Evolutionary conservation across 1,140 invertebrate genomes (phyloP).

Genomic region (Heterodera carotae): DNA sequence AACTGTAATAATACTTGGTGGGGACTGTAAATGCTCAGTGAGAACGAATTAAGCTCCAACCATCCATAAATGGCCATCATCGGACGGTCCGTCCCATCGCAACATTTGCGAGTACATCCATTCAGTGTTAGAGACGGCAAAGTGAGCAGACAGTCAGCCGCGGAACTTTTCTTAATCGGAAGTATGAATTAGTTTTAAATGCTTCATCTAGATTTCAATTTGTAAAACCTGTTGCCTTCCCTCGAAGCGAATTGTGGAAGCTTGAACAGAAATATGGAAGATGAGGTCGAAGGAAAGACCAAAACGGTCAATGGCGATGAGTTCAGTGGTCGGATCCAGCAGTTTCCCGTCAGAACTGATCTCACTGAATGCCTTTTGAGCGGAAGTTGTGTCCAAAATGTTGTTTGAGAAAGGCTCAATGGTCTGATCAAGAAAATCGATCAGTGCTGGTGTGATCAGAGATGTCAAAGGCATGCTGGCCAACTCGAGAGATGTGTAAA

Average conservation of each 20-base stretch:
- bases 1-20: slow-evolving; percentile 43
- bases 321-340: slow-evolving; percentile 61
- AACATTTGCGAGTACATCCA: slow-evolving; percentile 67
- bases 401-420: slow-evolving; percentile 77
- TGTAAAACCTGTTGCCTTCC: slow-evolving; percentile 54
- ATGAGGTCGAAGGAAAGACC: slow-evolving; percentile 90
- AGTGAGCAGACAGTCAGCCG: slow-evolving; percentile 88
- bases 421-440: slow-evolving; percentile 91
- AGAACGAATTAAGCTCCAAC: slow-evolving; percentile 52
- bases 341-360: slow-evolving; percentile 44
- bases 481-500: slow-evolving; percentile 59
- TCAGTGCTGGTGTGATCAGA: slow-evolving; percentile 87
- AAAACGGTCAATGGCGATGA: slow-evolving; percentile 72
- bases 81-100: slow-evolving; percentile 62
- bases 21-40: slow-evolving; percentile 57
- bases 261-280: slow-evolving; percentile 96
- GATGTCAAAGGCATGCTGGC: slow-evolving; percentile 73
- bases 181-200: too few species aligned
- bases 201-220: too few species aligned
- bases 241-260: slow-evolving; percentile 85
- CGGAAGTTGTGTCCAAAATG: slow-evolving; percentile 44
- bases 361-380: neutral
- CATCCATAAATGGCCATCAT: slow-evolving; percentile 62
- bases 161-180: slow-evolving; percentile 70
- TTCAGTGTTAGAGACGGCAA: slow-evolving; percentile 84